phyloP scores from a whole-genome alignment of 1,140 invertebrate species.

The Epicauta chinensis region DNA sequence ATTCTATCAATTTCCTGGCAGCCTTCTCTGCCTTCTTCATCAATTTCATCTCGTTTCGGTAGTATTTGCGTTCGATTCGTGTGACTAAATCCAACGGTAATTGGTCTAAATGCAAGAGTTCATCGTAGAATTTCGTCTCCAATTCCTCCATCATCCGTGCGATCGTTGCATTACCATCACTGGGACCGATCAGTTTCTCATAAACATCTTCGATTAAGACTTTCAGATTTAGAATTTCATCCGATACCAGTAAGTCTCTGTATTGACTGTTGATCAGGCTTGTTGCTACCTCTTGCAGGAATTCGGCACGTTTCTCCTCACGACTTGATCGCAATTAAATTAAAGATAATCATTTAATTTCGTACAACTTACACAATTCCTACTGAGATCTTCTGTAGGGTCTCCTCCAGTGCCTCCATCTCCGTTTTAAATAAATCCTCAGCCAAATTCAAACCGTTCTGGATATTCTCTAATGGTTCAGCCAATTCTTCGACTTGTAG shows the following conservation, averaged over 20 bases:
- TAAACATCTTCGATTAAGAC: constrained; percentile 61
- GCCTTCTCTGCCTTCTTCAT: constrained; percentile 54
- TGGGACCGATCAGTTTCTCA: constrained; percentile 52
- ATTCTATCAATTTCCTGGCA: constrained; percentile 50
- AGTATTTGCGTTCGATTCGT: constrained; percentile 51
- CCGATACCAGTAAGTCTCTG: constrained; percentile 48
- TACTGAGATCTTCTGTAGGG: constrained; percentile 21
- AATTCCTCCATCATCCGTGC: constrained; percentile 55
- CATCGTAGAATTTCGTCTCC: constrained; percentile 48
- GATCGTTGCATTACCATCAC: constrained; percentile 47
- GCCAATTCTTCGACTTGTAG: constrained; percentile 56
- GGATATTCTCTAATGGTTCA: constrained; percentile 48
- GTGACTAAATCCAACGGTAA: constrained; percentile 53
- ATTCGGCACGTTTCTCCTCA: constrained; percentile 42
- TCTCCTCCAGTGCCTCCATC: constrained; percentile 40
- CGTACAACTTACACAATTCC: background rate
- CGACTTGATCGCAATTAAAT: constrained; percentile 28
- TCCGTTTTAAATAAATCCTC: constrained; percentile 41
- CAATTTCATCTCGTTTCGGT: constrained; percentile 50
- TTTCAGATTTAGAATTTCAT: constrained; percentile 50
- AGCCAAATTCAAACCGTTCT: constrained; percentile 42
- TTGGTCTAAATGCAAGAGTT: constrained; percentile 50
- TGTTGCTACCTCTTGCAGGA: constrained; percentile 44
- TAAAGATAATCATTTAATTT: background rate
- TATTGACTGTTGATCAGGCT: constrained; percentile 45